A percentile compares a stretch with the other conserved stretches of the same genome.
These are phyloP conservation scores for Cassiopea andromeda DNA, from an alignment of 30 jellyfish, hydroid and myxozoan genomes.

Conservation along the genomic window DNA sequence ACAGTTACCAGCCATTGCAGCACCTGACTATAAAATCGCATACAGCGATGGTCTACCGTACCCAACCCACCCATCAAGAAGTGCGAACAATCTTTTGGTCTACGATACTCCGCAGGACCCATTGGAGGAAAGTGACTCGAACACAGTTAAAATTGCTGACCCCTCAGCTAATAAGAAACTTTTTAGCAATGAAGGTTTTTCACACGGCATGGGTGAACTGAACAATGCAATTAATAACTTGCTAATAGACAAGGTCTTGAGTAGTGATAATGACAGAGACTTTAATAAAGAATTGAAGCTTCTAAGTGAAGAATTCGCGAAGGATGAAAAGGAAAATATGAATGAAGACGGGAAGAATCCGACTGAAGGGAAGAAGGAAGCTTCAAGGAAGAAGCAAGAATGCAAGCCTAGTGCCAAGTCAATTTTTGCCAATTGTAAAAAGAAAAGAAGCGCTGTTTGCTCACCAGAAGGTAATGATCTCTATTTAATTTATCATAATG, in stretches of 20 bases:
- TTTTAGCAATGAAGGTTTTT: conserved; percentile 53
- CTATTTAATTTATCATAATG: neutral
- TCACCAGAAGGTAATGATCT: conserved; percentile 69
- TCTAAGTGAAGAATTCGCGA: conserved; percentile 56
- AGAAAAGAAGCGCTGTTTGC: conserved; percentile 75
- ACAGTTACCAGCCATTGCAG: conserved; percentile 57
- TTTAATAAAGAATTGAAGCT: conserved; percentile 49
- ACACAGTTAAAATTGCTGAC: conserved; percentile 67
- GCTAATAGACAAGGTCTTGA: conserved; percentile 61
- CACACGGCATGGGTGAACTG: conserved; percentile 66
- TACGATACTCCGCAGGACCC: conserved; percentile 70
- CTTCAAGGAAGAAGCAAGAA: conserved; percentile 21
- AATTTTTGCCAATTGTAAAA: conserved; percentile 66
- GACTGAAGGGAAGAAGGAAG: conserved; percentile 6
- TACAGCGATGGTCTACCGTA: conserved; percentile 64
- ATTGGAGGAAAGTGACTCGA: conserved; percentile 55
- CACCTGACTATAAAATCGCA: conserved; percentile 58
- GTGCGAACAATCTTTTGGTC: conserved; percentile 1
- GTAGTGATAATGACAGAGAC: conserved; percentile 64
- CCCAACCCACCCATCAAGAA: neutral
- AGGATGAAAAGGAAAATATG: conserved; percentile 22
- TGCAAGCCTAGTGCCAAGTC: conserved; percentile 80
- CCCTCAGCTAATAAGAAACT: conserved; percentile 63
- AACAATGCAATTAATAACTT: conserved; percentile 44
- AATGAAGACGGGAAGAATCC: neutral